These are phyloP conservation scores for Echiichthys vipera DNA, from an alignment of 2,797 vertebrate species.

Conservation along the genomic window DNA sequence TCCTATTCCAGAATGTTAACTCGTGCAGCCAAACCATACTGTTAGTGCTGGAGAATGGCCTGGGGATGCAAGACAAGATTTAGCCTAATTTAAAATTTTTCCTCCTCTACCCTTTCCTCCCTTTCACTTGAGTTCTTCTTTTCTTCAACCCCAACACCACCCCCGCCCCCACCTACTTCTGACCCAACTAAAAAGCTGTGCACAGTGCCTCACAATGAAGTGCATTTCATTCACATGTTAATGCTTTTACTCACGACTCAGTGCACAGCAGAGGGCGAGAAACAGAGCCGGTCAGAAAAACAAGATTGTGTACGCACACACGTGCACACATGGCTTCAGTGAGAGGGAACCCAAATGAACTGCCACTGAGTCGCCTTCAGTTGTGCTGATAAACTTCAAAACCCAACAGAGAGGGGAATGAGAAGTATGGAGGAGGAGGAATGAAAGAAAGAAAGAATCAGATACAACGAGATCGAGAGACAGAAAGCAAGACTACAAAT, in stretches of 20 bases:
- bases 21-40: too few relatives aligned
- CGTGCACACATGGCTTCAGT: conserved; percentile 26
- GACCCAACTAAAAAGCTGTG: conserved; percentile 72
- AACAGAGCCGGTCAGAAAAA: conserved; percentile 66
- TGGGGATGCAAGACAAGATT: too few relatives aligned
- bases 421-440: not conserved
- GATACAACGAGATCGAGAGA: not conserved
- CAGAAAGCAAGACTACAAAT: not conserved
- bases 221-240: conserved; percentile 84
- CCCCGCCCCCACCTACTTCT: conserved; percentile 36
- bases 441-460: not conserved
- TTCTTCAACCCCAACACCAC: conserved; percentile 18
- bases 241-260: conserved; percentile 82
- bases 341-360: conserved; percentile 45
- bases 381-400: conserved; percentile 51
- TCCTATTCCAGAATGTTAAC: too few relatives aligned
- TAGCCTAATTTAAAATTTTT: conserved; percentile 48
- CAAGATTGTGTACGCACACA: conserved; percentile 37
- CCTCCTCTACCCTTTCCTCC: conserved; percentile 7
- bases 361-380: conserved; percentile 33
- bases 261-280: conserved; percentile 64
- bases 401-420: conserved; percentile 22
- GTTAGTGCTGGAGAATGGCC: too few relatives aligned
- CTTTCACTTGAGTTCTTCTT: conserved; percentile 19
- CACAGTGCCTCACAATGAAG: conserved; percentile 77